A percentile compares a stretch with the other conserved stretches of the same genome.
Conservation (phyloP, 2,797 vertebrate genomes). For the Sebastolobus altivelis region DNA sequence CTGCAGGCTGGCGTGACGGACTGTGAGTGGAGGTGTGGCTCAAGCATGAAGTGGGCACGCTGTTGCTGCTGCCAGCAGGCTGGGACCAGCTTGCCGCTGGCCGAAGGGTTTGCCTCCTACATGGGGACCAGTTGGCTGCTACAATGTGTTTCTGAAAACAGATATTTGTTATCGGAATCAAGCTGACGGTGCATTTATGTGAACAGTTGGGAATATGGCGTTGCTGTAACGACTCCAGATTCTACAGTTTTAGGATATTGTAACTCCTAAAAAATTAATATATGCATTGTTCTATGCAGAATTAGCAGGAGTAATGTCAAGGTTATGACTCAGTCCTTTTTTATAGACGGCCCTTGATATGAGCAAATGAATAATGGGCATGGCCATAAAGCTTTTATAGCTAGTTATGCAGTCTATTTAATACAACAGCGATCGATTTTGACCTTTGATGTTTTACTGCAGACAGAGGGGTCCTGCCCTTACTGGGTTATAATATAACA, state of each 20-base stretch:
- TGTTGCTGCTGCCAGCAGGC: slow-evolving; percentile 85
- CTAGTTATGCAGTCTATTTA: slow-evolving; percentile 40
- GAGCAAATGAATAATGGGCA: slow-evolving; percentile 45
- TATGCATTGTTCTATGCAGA: background rate
- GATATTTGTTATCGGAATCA: slow-evolving; percentile 78
- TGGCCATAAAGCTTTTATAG: slow-evolving; percentile 37
- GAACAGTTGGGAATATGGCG: slow-evolving; percentile 26
- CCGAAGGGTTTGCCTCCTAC: slow-evolving; percentile 91
- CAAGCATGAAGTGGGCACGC: slow-evolving; percentile 86
- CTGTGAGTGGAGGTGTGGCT: slow-evolving; percentile 85
- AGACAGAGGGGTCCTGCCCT: slow-evolving; percentile 36
- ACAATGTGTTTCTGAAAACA: slow-evolving; percentile 81
- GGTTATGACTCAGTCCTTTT: slow-evolving; percentile 40
- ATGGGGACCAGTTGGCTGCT: slow-evolving; percentile 89
- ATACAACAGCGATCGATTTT: slow-evolving; percentile 35
- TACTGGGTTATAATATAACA: slow-evolving; percentile 32
- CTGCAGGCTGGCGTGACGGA: slow-evolving; percentile 89
- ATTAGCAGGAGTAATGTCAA: slow-evolving; percentile 41
- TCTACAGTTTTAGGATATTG: slow-evolving; percentile 14
- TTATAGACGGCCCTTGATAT: slow-evolving; percentile 22
- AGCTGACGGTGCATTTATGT: slow-evolving; percentile 74
- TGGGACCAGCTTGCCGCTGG: slow-evolving; percentile 88
- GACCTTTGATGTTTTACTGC: slow-evolving; percentile 65
- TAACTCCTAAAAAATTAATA: background rate
- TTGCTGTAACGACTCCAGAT: slow-evolving; percentile 14